A percentile compares a stretch with the other conserved stretches of the same genome.
phyloP scores from a whole-genome alignment of 1,140 invertebrate species.

The Atopsyche davidsoni region DNA sequence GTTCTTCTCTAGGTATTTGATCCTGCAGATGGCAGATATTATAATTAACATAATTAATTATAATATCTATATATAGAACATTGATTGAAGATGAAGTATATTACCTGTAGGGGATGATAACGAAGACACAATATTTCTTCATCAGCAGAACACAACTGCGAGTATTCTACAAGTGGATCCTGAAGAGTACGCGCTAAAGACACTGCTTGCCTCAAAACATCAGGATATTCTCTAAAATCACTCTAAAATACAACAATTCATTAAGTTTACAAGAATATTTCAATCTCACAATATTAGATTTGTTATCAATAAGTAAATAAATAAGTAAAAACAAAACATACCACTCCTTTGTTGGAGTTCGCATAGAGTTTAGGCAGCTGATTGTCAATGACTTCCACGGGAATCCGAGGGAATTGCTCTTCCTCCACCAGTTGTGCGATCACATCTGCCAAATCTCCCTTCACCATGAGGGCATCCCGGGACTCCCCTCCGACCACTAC shows the following conservation, averaged over 20 bases:
- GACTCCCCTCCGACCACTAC: conserved; percentile 89
- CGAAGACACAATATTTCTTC: conserved; percentile 93
- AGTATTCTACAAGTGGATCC: conserved; percentile 94
- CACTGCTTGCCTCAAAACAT: conserved; percentile 81
- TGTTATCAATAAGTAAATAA: conserved; percentile 5
- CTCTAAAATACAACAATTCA: conserved; percentile 37
- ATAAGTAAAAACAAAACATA: conserved; percentile 37
- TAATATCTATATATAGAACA: neutral
- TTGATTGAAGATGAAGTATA: neutral
- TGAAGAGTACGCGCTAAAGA: conserved; percentile 88
- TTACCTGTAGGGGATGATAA: conserved; percentile 77
- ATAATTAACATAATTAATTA: neutral
- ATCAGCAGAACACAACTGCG: conserved; percentile 89
- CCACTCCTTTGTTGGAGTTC: conserved; percentile 80
- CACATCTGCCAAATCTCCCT: conserved; percentile 76
- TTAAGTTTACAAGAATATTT: neutral
- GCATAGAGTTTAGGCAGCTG: conserved; percentile 87
- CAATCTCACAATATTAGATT: neutral
- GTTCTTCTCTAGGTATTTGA: conserved; percentile 76
- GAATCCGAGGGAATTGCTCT: conserved; percentile 82
- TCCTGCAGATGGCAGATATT: conserved; percentile 51
- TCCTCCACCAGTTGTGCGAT: conserved; percentile 71
- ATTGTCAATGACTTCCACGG: conserved; percentile 89
- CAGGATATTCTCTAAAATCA: conserved; percentile 90
- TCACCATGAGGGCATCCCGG: conserved; percentile 77